phyloP scores from a whole-genome alignment of 37 sponge, comb jelly and placozoan species.

The Hormiphora californensis region DNA sequence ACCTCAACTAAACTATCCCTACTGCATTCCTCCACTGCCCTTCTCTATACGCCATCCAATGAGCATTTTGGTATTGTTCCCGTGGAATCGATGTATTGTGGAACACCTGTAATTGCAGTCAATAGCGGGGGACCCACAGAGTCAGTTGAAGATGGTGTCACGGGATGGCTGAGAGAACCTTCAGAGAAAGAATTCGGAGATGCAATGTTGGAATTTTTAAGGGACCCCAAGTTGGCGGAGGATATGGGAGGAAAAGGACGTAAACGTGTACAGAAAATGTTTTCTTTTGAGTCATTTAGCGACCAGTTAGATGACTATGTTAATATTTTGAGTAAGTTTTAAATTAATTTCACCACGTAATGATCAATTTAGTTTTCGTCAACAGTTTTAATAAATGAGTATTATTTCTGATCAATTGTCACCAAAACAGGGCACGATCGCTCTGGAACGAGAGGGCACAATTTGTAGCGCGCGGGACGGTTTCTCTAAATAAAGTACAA shows the following conservation, averaged over 20 bases:
- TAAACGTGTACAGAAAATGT: slow-evolving; percentile 62
- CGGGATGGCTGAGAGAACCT: slow-evolving; percentile 82
- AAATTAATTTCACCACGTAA: no score
- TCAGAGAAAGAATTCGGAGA: slow-evolving; percentile 65
- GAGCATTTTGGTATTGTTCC: slow-evolving; percentile 99
- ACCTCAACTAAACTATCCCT: slow-evolving; percentile 69
- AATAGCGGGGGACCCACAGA: slow-evolving; percentile 96
- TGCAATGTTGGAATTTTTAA: slow-evolving; percentile 63
- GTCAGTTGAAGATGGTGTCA: slow-evolving; percentile 72
- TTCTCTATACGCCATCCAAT: slow-evolving; percentile 89
- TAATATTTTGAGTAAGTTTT: no score
- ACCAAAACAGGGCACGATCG: no score
- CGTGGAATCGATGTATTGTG: slow-evolving; percentile 94
- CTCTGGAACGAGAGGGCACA: no score
- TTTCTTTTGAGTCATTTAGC: slow-evolving; percentile 82
- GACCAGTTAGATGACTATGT: slow-evolving; percentile 62
- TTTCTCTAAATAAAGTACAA: no score
- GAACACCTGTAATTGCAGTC: slow-evolving; percentile 82
- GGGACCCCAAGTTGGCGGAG: not conserved
- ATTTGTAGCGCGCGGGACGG: no score
- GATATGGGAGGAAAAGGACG: slow-evolving; percentile 65
- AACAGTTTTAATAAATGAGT: no score
- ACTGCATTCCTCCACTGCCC: slow-evolving; percentile 63
- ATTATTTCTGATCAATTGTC: no score
- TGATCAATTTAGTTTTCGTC: no score